A percentile compares a stretch with the other conserved stretches of the same genome.
Evolutionary conservation across 2,113 vertebrate species (phyloP).

Genomic region (Gallinago media): DNA sequence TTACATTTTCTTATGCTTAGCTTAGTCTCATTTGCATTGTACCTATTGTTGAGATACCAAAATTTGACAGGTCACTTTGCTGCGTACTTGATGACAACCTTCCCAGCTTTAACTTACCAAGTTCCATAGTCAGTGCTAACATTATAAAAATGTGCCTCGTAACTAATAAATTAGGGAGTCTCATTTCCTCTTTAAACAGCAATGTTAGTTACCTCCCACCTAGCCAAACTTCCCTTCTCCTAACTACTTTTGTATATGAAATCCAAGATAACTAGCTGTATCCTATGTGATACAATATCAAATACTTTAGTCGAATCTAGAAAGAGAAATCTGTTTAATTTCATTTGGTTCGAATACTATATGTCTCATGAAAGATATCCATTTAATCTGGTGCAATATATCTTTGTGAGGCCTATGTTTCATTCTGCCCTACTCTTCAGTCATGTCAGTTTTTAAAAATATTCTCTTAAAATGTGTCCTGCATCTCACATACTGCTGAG

Average conservation of each 20-base stretch:
- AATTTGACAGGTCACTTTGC: not conserved
- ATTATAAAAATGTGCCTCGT: not conserved
- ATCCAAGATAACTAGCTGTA: not conserved
- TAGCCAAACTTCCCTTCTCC: not conserved
- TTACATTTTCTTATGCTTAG: not conserved
- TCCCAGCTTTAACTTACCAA: not conserved
- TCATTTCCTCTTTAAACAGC: not conserved
- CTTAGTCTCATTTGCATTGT: accelerated
- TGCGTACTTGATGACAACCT: not conserved
- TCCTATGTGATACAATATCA: not conserved
- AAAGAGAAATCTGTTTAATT: not conserved
- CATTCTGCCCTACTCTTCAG: not conserved
- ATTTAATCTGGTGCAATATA: not conserved
- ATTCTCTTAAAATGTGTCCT: not conserved
- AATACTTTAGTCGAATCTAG: not conserved
- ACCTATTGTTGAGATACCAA: not conserved
- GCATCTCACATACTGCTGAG: not conserved
- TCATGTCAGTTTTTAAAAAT: not conserved
- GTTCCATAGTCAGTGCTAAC: not conserved
- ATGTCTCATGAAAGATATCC: not conserved
- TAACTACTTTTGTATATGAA: not conserved
- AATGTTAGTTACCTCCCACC: not conserved
- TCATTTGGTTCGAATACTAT: not conserved
- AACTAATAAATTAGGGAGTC: not conserved
- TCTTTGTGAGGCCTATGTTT: not conserved